Conservation (phyloP, 2,113 vertebrate genomes). For the Trichomycterus rosablanca region DNA sequence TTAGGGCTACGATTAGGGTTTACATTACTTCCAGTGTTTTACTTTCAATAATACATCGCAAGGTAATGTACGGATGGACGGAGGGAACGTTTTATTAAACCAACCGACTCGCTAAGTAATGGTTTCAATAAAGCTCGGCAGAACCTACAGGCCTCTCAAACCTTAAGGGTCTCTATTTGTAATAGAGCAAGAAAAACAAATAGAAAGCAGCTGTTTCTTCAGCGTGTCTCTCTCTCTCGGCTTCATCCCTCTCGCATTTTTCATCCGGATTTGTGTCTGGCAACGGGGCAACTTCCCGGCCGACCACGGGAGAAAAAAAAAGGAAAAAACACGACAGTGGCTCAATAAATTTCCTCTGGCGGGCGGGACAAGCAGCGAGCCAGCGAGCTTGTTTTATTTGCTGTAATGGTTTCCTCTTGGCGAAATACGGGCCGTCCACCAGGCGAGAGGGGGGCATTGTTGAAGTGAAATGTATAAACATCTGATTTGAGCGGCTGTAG, state of each 20-base stretch:
- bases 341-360: conserved; percentile 51
- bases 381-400: conserved; percentile 55
- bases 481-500: conserved; percentile 50
- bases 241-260: conserved; percentile 17
- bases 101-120: conserved; percentile 7
- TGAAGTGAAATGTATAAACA: conserved; percentile 44
- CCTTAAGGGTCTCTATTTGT: neutral
- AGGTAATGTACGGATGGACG: neutral
- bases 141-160: conserved; percentile 3
- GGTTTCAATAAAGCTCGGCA: conserved; percentile 16
- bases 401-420: conserved; percentile 51
- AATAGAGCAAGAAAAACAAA: conserved; percentile 1
- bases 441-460: conserved; percentile 14
- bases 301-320: conserved; percentile 43
- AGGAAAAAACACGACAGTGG: conserved; percentile 34
- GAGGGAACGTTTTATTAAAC: conserved; percentile 11
- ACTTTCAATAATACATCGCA: neutral
- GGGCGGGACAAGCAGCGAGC: conserved; percentile 40
- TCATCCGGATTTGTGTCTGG: conserved; percentile 33
- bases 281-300: conserved; percentile 31
- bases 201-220: neutral
- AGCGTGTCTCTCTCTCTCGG: conserved; percentile 2
- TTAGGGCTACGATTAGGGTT: no score
- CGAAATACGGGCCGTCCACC: conserved; percentile 46
- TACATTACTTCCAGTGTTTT: neutral